phyloP scores from a whole-genome alignment of 2,797 vertebrate genomes.

The Anas capensis region DNA sequence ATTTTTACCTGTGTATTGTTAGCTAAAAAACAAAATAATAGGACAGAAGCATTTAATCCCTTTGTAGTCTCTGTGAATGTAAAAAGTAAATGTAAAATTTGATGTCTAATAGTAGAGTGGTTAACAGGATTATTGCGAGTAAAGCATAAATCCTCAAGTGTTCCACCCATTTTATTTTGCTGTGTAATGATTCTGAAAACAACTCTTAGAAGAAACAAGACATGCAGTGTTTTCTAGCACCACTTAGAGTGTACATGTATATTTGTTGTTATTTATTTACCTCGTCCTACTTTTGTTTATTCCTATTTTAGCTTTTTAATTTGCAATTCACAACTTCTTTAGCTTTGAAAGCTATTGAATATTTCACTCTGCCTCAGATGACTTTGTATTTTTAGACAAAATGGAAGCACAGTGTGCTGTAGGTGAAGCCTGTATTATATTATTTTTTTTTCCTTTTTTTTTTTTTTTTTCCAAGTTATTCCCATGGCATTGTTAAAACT shows the following conservation, averaged over 20 bases:
- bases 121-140: conserved; percentile 1
- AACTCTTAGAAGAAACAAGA: background rate
- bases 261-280: conserved; percentile 44
- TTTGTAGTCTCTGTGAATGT: background rate
- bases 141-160: background rate
- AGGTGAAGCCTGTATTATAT: background rate
- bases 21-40: background rate
- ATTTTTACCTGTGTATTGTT: background rate
- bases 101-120: background rate
- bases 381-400: conserved; percentile 49
- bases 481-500: conserved; percentile 48
- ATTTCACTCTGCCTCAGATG: conserved; percentile 5
- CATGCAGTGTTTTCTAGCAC: background rate
- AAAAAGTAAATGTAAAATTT: background rate
- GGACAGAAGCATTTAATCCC: background rate
- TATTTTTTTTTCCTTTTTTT: conserved; percentile 11
- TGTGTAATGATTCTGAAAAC: background rate
- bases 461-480: conserved; percentile 40
- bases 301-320: conserved; percentile 39
- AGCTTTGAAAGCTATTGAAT: conserved; percentile 27
- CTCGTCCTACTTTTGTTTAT: conserved; percentile 28
- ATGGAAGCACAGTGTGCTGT: background rate
- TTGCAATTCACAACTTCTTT: conserved; percentile 38
- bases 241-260: background rate
- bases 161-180: background rate